phyloP scores from a whole-genome alignment of 2,797 vertebrate genomes.

The Periparus ater region DNA sequence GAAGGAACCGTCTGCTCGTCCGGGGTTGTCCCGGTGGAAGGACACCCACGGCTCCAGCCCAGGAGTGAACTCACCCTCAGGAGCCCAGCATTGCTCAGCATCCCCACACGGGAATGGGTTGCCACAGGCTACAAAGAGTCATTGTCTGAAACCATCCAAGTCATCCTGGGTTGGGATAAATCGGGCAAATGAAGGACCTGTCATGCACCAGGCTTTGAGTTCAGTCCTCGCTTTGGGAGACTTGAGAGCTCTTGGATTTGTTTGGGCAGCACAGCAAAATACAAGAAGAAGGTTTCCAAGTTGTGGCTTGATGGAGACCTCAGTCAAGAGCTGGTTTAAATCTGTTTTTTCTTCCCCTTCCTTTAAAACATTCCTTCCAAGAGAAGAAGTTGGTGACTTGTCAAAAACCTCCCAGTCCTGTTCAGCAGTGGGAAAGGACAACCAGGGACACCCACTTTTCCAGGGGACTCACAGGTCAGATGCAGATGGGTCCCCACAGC shows the following conservation, averaged over 20 bases:
- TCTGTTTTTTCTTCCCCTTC: not conserved
- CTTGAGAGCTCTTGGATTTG: not conserved
- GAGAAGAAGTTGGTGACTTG: not conserved
- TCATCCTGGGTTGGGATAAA: not conserved
- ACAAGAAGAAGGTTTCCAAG: not conserved
- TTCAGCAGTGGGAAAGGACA: not conserved
- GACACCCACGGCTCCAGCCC: not conserved
- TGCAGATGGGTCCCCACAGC: not conserved
- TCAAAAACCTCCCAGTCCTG: not conserved
- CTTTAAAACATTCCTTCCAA: not conserved
- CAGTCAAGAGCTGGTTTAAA: not conserved
- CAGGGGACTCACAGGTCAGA: not conserved
- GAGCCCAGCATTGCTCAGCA: not conserved
- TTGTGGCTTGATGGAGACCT: fast-evolving
- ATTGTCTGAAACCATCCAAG: not conserved
- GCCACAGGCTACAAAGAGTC: not conserved
- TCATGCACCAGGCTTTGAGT: not conserved
- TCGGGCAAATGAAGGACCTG: not conserved
- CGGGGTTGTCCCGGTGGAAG: fast-evolving
- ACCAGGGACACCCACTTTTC: not conserved
- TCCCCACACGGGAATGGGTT: not conserved
- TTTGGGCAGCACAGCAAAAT: not conserved
- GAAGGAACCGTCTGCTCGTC: not conserved
- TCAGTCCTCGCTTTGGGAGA: not conserved
- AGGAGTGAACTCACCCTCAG: constrained; percentile 15